Base-by-base conservation (phyloP, 2,797 vertebrate species). In the Gallinago solitaria region DNA sequence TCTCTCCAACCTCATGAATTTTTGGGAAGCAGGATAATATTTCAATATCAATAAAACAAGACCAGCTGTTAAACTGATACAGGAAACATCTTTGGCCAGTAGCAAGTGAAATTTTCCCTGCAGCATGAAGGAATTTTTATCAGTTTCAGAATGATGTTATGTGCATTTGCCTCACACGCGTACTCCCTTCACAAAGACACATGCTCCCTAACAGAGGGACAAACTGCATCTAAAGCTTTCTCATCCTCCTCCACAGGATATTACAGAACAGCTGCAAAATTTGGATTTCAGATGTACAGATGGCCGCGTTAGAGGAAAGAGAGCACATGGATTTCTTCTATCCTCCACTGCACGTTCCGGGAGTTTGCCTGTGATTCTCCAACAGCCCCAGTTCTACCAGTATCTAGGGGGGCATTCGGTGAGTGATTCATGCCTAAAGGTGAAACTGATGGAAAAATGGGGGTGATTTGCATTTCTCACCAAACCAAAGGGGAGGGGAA, bases 221-320 rank as follows among this genome's bases (percentile, higher is more conserved):
- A 64, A 96, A 92, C 89, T 76, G 86, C 56, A 93, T 67, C 89
- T 95, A 83, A 95, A 90, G 45, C 87, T 87, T 77, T 88, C 94
- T 73, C 63, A 92, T 96, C 88, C 89, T 75, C 80, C 95, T 96
- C 85, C 82, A 6, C 75, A 95, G 73, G 93, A 83, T 81, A 89
- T 92, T 92, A 87, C 61, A 94, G 69, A 87, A 86, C 88, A 97
- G 96, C 96, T 98, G 95, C 94, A 93, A 69, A 89, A 94, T 68
- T 73, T 93, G 85, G 80, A 91, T 94, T 83, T 63, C 95, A 41
- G 27, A 41, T 21, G 71, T 76, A 80, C 93, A 98, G 91, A 95
- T 96, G 95, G 89, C 51, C 80, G 81, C 23, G 48, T 64, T 65
- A 35, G 83, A 96, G 87, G 64, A 96, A 90, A 87, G 86, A 87